A percentile compares a stretch with the other conserved stretches of the same genome.
phyloP scores from a whole-genome alignment of 1,140 invertebrate genomes.

The Stratiolaelaps scimitus region DNA sequence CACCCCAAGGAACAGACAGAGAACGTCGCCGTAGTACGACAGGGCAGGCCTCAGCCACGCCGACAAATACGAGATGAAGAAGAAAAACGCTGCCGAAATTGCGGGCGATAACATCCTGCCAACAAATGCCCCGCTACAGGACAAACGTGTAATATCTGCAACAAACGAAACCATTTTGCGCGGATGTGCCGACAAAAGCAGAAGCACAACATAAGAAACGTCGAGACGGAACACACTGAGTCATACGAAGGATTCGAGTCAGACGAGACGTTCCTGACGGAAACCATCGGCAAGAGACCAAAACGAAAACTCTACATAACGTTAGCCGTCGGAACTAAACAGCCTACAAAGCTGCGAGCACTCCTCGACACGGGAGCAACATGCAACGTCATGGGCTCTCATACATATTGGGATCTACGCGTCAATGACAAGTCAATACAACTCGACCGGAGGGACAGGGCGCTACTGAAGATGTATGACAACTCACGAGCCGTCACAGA shows the following conservation, averaged over 20 bases:
- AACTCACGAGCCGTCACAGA: not conserved
- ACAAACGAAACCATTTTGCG: not conserved
- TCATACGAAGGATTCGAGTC: not conserved
- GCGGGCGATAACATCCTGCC: not conserved
- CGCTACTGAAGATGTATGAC: not conserved
- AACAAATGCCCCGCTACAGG: conserved; percentile 3
- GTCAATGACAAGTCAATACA: not conserved
- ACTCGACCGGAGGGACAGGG: not conserved
- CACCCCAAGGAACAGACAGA: not conserved
- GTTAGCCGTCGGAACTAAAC: not conserved
- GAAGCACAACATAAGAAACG: not conserved
- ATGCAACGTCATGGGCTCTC: not conserved
- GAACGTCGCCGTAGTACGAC: not conserved
- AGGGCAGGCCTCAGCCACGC: not conserved
- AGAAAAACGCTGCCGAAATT: not conserved
- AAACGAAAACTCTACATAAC: not conserved
- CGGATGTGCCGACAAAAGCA: not conserved
- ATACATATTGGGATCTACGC: not conserved
- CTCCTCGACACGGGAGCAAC: conserved; percentile 1
- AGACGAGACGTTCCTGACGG: not conserved
- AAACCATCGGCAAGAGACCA: not conserved
- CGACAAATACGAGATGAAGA: not conserved
- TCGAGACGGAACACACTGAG: not conserved
- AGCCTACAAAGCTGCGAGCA: not conserved
- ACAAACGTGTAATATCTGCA: not conserved